phyloP scores from a whole-genome alignment of 2,113 vertebrate genomes.

The Bubo bubo region DNA sequence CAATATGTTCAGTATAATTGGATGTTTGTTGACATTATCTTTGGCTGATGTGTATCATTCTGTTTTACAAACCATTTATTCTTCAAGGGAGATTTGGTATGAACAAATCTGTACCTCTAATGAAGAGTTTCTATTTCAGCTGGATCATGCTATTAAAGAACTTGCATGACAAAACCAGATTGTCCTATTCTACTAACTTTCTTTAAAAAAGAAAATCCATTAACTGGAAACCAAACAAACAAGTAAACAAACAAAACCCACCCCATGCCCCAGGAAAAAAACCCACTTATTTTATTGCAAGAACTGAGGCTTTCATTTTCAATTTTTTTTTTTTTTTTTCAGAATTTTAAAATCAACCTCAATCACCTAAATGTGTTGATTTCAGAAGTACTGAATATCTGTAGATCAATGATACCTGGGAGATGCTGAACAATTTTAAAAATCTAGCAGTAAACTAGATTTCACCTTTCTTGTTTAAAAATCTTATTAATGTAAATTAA shows the following conservation, averaged over 20 bases:
- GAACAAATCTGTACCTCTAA: neutral
- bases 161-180: neutral
- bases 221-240: neutral
- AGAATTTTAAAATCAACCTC: neutral
- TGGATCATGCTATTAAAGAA: neutral
- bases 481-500: neutral
- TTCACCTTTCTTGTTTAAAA: neutral
- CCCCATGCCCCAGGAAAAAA: fast-evolving
- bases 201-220: neutral
- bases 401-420: fast-evolving
- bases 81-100: neutral
- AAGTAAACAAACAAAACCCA: fast-evolving
- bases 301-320: fast-evolving
- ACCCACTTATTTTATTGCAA: fast-evolving
- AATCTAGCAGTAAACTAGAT: neutral
- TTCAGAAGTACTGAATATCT: neutral
- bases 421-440: neutral
- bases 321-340: neutral
- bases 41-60: neutral
- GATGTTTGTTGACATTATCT: neutral
- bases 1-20: neutral
- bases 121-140: neutral
- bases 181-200: neutral
- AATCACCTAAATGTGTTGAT: neutral
- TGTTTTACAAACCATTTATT: neutral